These are phyloP conservation scores for Hoplostethus atlanticus DNA, from an alignment of 2,797 vertebrate genomes.

Conservation along the genomic window DNA sequence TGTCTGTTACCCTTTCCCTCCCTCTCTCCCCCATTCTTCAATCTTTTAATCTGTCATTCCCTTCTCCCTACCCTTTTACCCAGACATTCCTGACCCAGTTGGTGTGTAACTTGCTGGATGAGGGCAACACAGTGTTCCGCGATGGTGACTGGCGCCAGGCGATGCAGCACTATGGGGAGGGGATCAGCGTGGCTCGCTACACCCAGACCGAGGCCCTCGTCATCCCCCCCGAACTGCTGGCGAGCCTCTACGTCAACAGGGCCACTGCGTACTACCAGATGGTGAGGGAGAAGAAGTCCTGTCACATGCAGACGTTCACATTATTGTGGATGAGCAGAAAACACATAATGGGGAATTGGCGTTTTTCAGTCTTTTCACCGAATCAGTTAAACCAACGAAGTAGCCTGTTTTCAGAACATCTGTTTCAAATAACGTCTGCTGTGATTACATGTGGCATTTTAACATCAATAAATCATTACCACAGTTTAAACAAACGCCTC, in stretches of 20 bases:
- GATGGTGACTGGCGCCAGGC: constrained; percentile 93
- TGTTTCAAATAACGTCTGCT: neutral
- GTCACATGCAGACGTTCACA: constrained; percentile 8
- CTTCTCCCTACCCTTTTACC: neutral
- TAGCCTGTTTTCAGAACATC: neutral
- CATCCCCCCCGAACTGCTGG: constrained; percentile 92
- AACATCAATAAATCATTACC: too few relatives aligned
- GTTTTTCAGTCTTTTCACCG: neutral
- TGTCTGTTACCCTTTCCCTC: neutral
- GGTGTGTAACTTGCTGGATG: constrained; percentile 94
- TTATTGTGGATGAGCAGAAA: neutral
- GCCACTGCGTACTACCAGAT: constrained; percentile 93
- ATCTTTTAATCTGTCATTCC: neutral
- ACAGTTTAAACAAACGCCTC: too few relatives aligned
- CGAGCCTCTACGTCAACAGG: constrained; percentile 94
- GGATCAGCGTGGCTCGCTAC: constrained; percentile 93
- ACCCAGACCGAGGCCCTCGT: constrained; percentile 94
- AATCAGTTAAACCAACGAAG: neutral
- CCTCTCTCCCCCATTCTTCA: neutral
- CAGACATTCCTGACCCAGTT: constrained; percentile 95
- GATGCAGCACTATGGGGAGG: constrained; percentile 93
- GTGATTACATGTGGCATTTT: neutral
- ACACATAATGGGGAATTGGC: neutral
- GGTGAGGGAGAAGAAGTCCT: constrained; percentile 81
- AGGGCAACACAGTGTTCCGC: constrained; percentile 94